Evolutionary conservation across 2,888 invertebrate species (phyloP).

Genomic region (Euspilapteryx auroguttella): DNA sequence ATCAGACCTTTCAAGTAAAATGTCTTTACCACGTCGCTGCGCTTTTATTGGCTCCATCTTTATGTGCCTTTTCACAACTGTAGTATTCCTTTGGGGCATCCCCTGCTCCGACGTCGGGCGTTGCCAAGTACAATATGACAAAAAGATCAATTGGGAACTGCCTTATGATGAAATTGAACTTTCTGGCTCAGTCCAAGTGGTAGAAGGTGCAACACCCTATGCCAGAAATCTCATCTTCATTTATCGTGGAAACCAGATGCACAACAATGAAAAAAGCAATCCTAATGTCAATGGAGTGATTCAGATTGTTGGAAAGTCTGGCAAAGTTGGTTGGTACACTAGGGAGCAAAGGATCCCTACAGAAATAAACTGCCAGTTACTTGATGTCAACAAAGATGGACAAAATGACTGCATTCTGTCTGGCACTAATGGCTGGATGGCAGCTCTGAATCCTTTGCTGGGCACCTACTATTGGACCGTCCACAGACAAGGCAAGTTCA

Average conservation of each 20-base stretch:
- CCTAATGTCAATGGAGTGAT: constrained; percentile 67
- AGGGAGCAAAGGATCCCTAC: constrained; percentile 69
- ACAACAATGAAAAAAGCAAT: constrained; percentile 40
- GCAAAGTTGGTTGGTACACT: constrained; percentile 74
- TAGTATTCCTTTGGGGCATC: constrained; percentile 74
- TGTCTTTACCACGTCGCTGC: constrained; percentile 69
- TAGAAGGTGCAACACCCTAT: constrained; percentile 64
- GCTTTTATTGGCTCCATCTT: constrained; percentile 73
- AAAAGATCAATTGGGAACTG: constrained; percentile 69
- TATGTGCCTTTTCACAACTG: constrained; percentile 69
- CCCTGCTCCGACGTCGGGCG: constrained; percentile 73
- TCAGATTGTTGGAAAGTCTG: constrained; percentile 69
- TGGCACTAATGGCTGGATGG: constrained; percentile 66
- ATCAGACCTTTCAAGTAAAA: constrained; percentile 51
- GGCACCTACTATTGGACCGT: constrained; percentile 62
- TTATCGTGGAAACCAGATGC: constrained; percentile 69
- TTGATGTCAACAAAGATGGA: constrained; percentile 74
- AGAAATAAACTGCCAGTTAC: constrained; percentile 71
- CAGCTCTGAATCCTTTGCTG: constrained; percentile 51
- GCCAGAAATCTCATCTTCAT: constrained; percentile 74
- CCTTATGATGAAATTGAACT: constrained; percentile 71
- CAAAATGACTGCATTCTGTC: constrained; percentile 75
- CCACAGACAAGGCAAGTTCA: constrained; percentile 53
- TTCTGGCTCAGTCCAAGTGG: constrained; percentile 70
- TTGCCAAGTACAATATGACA: constrained; percentile 65